phyloP scores from a whole-genome alignment of 1,140 invertebrate species.

The Drosophila santomea region DNA sequence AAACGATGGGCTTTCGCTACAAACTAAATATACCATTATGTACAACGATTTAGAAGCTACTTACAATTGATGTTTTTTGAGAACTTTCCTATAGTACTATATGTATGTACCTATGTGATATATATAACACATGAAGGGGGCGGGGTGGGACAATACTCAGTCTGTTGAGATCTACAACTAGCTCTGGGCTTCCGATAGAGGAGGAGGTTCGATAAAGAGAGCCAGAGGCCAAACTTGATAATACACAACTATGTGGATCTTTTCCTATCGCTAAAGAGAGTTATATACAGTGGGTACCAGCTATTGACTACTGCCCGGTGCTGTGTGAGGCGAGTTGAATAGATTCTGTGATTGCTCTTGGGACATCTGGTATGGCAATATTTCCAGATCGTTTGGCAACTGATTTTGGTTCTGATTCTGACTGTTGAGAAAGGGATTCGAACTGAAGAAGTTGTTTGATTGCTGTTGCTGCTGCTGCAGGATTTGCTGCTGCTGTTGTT shows the following conservation, averaged over 20 bases:
- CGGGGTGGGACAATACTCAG: conserved; percentile 63
- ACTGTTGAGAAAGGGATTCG: conserved; percentile 61
- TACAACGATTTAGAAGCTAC: conserved; percentile 8
- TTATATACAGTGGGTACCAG: conserved; percentile 13
- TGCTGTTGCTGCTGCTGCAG: conserved; percentile 47
- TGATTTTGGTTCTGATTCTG: conserved; percentile 58
- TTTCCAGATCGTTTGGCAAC: conserved; percentile 77
- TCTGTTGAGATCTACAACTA: conserved; percentile 82
- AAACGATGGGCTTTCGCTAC: conserved; percentile 58
- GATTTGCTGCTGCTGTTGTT: conserved; percentile 32
- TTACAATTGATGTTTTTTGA: conserved; percentile 48
- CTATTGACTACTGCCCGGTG: conserved; percentile 65
- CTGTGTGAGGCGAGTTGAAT: conserved; percentile 67
- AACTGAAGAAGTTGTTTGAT: conserved; percentile 51
- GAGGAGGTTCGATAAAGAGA: conserved; percentile 50
- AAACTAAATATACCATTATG: conserved; percentile 10
- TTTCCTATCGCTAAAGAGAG: conserved; percentile 22
- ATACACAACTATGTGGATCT: not conserved
- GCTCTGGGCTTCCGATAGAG: conserved; percentile 21
- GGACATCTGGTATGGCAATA: conserved; percentile 80
- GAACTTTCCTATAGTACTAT: conserved; percentile 29
- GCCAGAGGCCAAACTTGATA: conserved; percentile 50
- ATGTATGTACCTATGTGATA: not conserved
- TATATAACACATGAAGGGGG: conserved; percentile 7
- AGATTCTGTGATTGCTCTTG: conserved; percentile 79